Percentiles rank a stretch among this genome's conserved stretches.
Conservation (phyloP, 2,888 invertebrate genomes). For the Athrips mouffetella region DNA sequence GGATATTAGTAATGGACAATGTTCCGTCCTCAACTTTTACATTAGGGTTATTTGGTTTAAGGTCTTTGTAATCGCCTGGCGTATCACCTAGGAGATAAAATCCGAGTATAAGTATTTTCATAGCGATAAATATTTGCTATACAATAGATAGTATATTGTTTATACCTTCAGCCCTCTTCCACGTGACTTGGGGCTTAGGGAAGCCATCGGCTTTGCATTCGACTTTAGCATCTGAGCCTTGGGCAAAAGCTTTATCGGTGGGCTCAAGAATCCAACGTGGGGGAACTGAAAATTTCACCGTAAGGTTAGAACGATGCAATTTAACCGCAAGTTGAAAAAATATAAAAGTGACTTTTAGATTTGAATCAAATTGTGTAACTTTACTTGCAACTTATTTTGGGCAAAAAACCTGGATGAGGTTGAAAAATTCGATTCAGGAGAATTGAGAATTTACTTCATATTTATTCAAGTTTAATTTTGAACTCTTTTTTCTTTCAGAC, state of each 20-base stretch:
- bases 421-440: too few species aligned
- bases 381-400: too few species aligned
- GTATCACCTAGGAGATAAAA: conserved; percentile 83
- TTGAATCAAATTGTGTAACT: too few species aligned
- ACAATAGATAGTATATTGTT: conserved; percentile 26
- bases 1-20: conserved; percentile 91
- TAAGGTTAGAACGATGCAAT: conserved; percentile 33
- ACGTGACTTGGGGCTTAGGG: conserved; percentile 95
- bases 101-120: not conserved
- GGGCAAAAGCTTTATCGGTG: conserved; percentile 96
- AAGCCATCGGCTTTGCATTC: conserved; percentile 98
- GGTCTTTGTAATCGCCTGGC: conserved; percentile 95
- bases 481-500: too few species aligned
- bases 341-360: not conserved
- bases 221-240: conserved; percentile 94
- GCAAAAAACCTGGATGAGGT: too few species aligned
- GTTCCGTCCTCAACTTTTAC: conserved; percentile 97
- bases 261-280: conserved; percentile 97
- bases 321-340: not conserved
- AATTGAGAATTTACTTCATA: too few species aligned
- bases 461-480: too few species aligned
- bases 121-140: not conserved
- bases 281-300: conserved; percentile 85
- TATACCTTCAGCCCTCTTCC: conserved; percentile 96
- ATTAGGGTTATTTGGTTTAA: conserved; percentile 92